Percentiles rank a stretch among this genome's conserved stretches.
Evolutionary conservation across 2,113 vertebrate species (phyloP).

Genomic region (Sisor rabdophorus): DNA sequence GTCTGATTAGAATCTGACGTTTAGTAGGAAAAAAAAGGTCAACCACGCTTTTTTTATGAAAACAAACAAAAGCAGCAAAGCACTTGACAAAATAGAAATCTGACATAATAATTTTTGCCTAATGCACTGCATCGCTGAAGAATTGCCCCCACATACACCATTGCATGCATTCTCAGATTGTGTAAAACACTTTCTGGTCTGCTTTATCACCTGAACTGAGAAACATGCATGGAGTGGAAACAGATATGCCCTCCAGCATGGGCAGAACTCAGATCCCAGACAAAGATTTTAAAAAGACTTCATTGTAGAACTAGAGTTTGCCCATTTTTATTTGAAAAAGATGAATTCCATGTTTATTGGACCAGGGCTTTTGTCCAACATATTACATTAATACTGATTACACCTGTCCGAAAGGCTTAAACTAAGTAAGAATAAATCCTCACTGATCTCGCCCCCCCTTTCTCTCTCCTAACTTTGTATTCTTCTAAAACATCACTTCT

Average conservation of each 20-base stretch:
- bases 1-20: constrained; percentile 28
- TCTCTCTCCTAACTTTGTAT: too few relatives aligned
- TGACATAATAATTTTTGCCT: constrained; percentile 45
- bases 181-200: constrained; percentile 13
- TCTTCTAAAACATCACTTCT: too few relatives aligned
- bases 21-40: constrained; percentile 21
- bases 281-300: constrained; percentile 19
- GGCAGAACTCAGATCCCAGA: constrained; percentile 17
- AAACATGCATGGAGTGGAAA: constrained; percentile 12
- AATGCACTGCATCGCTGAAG: constrained; percentile 31
- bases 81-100: constrained; percentile 51
- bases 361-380: neutral
- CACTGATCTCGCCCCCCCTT: neutral
- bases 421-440: neutral
- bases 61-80: constrained; percentile 40
- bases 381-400: constrained; percentile 23
- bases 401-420: constrained; percentile 5
- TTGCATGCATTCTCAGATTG: constrained; percentile 24
- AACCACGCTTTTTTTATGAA: constrained; percentile 37
- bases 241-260: constrained; percentile 44
- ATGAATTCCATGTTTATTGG: constrained; percentile 18
- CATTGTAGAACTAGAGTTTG: constrained; percentile 4
- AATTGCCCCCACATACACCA: constrained; percentile 5
- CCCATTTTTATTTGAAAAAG: constrained; percentile 3
- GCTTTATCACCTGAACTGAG: constrained; percentile 41